Evolutionary conservation across 2,888 invertebrate genomes (phyloP).

Genomic region (Pherbina coryleti): DNA sequence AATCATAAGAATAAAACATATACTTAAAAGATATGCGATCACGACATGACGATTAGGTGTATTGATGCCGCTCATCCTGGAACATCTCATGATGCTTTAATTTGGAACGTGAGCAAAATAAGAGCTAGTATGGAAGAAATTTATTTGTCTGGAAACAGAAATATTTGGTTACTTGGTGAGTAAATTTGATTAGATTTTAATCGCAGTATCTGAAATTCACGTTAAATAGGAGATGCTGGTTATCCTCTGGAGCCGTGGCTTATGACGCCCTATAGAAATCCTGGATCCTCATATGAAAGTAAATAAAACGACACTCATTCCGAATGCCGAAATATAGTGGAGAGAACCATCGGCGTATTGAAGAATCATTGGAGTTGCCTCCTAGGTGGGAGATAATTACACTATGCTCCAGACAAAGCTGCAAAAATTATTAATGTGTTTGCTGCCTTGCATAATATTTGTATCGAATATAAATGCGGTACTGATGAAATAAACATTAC

Average conservation of each 20-base stretch:
- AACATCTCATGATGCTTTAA: neutral
- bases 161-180: neutral
- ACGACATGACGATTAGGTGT: neutral
- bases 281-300: neutral
- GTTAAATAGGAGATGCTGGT: neutral
- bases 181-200: no score
- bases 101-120: neutral
- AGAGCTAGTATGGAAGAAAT: neutral
- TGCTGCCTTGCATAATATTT: neutral
- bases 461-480: no score
- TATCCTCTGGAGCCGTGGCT: no score
- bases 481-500: neutral
- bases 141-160: neutral
- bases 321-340: neutral
- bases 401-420: constrained; percentile 19
- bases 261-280: neutral
- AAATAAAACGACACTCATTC: neutral
- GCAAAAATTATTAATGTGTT: constrained; percentile 10
- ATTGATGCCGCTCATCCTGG: neutral
- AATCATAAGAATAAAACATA: no score
- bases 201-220: no score
- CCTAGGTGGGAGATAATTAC: constrained; percentile 6
- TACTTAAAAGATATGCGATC: neutral
- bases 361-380: constrained; percentile 16
- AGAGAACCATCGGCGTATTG: constrained; percentile 17